Conservation (phyloP, 2,113 vertebrate species). For the Phasianus colchicus region DNA sequence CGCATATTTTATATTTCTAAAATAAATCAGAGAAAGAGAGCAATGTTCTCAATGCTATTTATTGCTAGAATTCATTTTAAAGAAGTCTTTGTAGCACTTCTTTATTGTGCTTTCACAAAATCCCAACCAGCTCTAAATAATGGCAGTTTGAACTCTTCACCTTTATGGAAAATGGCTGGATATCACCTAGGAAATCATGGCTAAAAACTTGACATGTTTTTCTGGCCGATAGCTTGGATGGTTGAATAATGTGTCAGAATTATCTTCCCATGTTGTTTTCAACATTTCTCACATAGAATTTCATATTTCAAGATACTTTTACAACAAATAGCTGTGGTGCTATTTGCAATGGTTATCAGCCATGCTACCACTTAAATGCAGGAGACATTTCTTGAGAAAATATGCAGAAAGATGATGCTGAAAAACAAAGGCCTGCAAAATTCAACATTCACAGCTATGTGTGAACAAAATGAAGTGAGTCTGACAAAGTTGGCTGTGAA, state of each 20-base stretch:
- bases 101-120: neutral
- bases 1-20: neutral
- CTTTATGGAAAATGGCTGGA: constrained; percentile 9
- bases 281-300: constrained; percentile 15
- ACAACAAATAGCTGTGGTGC: neutral
- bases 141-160: neutral
- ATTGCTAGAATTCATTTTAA: neutral
- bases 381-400: constrained; percentile 27
- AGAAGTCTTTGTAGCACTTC: neutral
- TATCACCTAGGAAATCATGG: neutral
- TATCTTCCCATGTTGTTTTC: constrained; percentile 27
- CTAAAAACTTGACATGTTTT: constrained; percentile 39
- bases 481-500: neutral
- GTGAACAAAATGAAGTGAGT: constrained; percentile 15
- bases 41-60: neutral
- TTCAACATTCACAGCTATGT: constrained; percentile 1
- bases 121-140: neutral
- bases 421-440: constrained; percentile 41
- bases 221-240: constrained; percentile 16
- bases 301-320: constrained; percentile 39
- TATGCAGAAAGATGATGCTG: neutral
- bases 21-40: neutral
- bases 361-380: constrained; percentile 30
- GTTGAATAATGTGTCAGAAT: constrained; percentile 45
- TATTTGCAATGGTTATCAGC: constrained; percentile 45